Base-by-base conservation (phyloP, 2,888 invertebrate genomes). In the Lasioglossum malachurum region DNA sequence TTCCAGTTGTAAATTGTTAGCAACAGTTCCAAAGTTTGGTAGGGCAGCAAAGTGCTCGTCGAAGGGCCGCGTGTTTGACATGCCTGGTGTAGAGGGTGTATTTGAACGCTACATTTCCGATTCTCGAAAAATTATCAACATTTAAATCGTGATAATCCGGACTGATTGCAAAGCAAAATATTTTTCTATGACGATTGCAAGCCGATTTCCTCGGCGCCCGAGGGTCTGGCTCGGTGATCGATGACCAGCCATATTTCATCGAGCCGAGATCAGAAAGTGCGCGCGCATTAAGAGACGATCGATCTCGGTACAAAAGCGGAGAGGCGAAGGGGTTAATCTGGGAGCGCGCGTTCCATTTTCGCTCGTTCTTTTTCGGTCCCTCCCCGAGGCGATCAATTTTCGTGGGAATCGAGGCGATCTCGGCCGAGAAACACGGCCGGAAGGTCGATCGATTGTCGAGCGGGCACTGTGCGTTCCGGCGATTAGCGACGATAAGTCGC, bases 401-500 rank as follows among this genome's bases (percentile, higher is more conserved):
- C 78, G 38, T n/a, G 84, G 19, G 38, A 49, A 78, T 74, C 31
- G 31, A 46, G 64, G 41, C 60, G 10, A 67, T 67, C 49, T n/a
- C 7, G 46, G 19, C 10, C 4, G 35, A 64, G 69, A 44, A 69
- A 76, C 69, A 4, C 35, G n/a, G 10, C 16, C 23, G 31, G 80
- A 84, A 86, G 84, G 84, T 75, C 84, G 71, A 78, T 64, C 67
- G 77, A n/a, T 67, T 19, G 67, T 31, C 19, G 16, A 19, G 67
- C 67, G 35, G 16, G 35, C 60, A 10, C 57, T 31, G 27, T 27
- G 60, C 60, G 60, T 49, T 14, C 23, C 78, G 72, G 12, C 64
- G 84, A 84, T 80, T 72, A 80, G 31, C 72, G 53, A 14, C 73
- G 77, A 85, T 82, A 78, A 79, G 76, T 69, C 49, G 27, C 53